A percentile compares a stretch with the other conserved stretches of the same genome.
Conservation (phyloP, 2,888 invertebrate genomes). For the Sminthurides aquaticus region DNA sequence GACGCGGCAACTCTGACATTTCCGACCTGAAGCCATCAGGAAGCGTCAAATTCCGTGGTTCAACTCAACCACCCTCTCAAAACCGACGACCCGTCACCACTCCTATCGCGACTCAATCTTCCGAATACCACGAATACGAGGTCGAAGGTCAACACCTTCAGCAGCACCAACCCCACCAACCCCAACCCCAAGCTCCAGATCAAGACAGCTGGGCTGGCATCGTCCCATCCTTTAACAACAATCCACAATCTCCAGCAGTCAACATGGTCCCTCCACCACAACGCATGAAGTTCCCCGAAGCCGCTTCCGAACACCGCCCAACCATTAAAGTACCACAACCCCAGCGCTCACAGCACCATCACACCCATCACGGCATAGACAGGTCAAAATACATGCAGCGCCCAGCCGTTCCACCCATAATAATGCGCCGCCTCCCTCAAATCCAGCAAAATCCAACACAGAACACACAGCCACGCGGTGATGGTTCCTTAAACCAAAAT, state of each 20-base stretch:
- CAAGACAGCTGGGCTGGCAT: background rate
- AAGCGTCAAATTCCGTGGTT: background rate
- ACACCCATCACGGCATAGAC: slow-evolving; percentile 24
- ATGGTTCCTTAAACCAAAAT: background rate
- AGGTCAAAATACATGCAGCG: slow-evolving; percentile 35
- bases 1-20: background rate
- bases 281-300: slow-evolving; percentile 34
- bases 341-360: slow-evolving; percentile 12
- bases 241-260: background rate
- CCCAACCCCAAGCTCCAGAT: slow-evolving; percentile 14
- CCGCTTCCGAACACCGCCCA: slow-evolving; percentile 4
- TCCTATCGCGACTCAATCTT: background rate
- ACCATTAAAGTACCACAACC: background rate
- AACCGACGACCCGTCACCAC: background rate
- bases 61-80: slow-evolving; percentile 8
- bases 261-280: slow-evolving; percentile 22
- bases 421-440: slow-evolving; percentile 40
- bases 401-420: slow-evolving; percentile 40
- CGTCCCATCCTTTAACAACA: background rate
- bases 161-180: slow-evolving; percentile 26
- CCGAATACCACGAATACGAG: background rate
- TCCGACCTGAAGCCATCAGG: background rate
- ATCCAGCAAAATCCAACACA: slow-evolving; percentile 14
- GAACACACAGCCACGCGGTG: slow-evolving; percentile 3
- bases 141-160: background rate